Percentiles rank a stretch among this genome's conserved stretches.
Evolutionary conservation across 1,140 invertebrate genomes (phyloP).

Genomic region (Ips nitidus): DNA sequence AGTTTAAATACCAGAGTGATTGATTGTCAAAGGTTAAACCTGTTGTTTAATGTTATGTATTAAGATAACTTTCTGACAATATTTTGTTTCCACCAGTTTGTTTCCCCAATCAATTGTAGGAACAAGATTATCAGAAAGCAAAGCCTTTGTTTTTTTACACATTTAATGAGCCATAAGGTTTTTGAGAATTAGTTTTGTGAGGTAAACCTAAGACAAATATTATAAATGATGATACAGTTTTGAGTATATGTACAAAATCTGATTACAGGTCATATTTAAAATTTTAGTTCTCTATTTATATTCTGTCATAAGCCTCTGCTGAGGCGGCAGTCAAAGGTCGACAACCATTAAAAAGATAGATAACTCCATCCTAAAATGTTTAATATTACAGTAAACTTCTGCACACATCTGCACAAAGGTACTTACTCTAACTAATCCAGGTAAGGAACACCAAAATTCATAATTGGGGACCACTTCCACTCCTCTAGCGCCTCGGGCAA

Average conservation of each 20-base stretch:
- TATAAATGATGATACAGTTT: neutral
- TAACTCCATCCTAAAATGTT: constrained; percentile 43
- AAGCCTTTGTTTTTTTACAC: no score
- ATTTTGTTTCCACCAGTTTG: no score
- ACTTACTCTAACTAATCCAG: constrained; percentile 57
- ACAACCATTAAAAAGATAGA: constrained; percentile 45
- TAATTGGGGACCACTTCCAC: constrained; percentile 60
- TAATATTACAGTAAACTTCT: constrained; percentile 1
- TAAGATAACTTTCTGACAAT: no score
- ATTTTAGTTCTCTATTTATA: constrained; percentile 28
- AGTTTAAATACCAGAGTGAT: no score
- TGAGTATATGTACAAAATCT: neutral
- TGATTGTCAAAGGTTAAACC: no score
- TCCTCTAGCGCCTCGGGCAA: constrained; percentile 59
- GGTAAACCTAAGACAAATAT: no score
- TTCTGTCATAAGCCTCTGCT: constrained; percentile 46
- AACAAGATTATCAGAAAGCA: no score
- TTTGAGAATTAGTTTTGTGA: no score
- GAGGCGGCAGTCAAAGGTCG: constrained; percentile 40
- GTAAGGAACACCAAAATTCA: constrained; percentile 59
- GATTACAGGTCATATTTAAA: neutral
- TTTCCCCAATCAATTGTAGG: no score
- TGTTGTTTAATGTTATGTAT: no score
- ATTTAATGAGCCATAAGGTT: no score
- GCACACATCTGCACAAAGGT: neutral